Base-by-base conservation (phyloP, 2,113 vertebrate species). In the Brevimyrus niger region DNA sequence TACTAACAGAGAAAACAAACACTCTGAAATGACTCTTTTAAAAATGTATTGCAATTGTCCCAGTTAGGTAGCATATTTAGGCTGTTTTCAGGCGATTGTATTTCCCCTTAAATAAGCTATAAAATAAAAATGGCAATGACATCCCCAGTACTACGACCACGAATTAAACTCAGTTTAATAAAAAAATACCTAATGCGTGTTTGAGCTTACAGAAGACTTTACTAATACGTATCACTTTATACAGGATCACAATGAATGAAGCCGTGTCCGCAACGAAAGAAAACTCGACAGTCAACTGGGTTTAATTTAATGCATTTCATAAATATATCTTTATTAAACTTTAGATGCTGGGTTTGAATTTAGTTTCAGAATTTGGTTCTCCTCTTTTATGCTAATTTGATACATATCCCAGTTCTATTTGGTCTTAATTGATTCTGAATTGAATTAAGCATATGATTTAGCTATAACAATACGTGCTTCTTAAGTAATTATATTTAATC, bases 61-160 rank as follows among this genome's bases (percentile, higher is more conserved):
- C 95, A 94, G 50, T 96, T 96, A 97, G 96, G 96, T 97, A 97
- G 96, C 96, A 95, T 92, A 55, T 92, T 93, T 94, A 95, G 94
- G 94, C 94, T 93, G 51, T 94, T 93, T 89, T 93, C 55, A 94
- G 96, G 95, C 90, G 42, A 88, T 88, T 88, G 50, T 38, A 90
- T 38, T 90, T 90, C 76, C 87, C 90, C 88, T 82, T 44, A 82
- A 82, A 82, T 42, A 44, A 9, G 42, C 7, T 27, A 87, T 17
- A 21, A 85, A 38, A 27, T 27, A 48, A 88, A 69, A 48, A 88
- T 73, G 27, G 48, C n/a, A 73, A 31, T 88, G 42, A 31, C 35
- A 35, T 85, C 51, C 51, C 53, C 35, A n/a, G 35, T 50, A 42
- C 38, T 47, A 82, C 31, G 31, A 84, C 51, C 4, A 89, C 53